Conservation (phyloP, 2,888 invertebrate species). For the Hydroisotoma schaefferi region DNA sequence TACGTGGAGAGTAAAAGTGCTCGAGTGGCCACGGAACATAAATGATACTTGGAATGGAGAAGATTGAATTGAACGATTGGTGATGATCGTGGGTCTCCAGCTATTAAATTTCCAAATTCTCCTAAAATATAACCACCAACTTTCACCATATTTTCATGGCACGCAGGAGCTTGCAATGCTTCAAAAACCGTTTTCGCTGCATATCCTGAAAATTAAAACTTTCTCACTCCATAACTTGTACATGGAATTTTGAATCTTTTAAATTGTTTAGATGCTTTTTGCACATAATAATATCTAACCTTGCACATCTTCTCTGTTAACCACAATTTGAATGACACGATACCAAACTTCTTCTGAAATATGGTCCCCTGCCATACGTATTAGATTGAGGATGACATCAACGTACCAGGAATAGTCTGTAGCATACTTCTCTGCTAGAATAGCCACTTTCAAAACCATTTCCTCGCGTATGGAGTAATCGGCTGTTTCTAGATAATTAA, state of each 20-base stretch:
- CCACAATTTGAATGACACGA: slow-evolving; percentile 98
- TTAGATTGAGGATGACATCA: slow-evolving; percentile 96
- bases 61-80: slow-evolving; percentile 97
- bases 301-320: slow-evolving; percentile 98
- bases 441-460: slow-evolving; percentile 99
- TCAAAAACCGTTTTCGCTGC: slow-evolving; percentile 99
- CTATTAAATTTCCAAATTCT: slow-evolving; percentile 98
- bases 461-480: slow-evolving; percentile 99
- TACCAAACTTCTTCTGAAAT: slow-evolving; percentile 94
- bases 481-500: slow-evolving; percentile 96
- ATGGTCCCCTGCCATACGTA: slow-evolving; percentile 98
- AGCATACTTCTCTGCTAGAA: slow-evolving; percentile 98
- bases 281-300: slow-evolving; percentile 52
- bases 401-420: slow-evolving; percentile 97
- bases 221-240: background rate
- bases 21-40: slow-evolving; percentile 82
- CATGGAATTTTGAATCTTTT: background rate
- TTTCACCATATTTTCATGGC: slow-evolving; percentile 99
- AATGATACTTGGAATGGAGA: slow-evolving; percentile 78
- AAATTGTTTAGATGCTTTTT: background rate
- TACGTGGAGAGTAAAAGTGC: slow-evolving; percentile 95
- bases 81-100: slow-evolving; percentile 95
- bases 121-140: slow-evolving; percentile 99
- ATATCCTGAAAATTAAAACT: slow-evolving; percentile 60
- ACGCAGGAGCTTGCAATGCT: slow-evolving; percentile 96